Evolutionary conservation across 2,888 invertebrate genomes (phyloP), one percentile per base, ranked within the genome.

Genomic region (Azorinus chamasolen): DNA sequence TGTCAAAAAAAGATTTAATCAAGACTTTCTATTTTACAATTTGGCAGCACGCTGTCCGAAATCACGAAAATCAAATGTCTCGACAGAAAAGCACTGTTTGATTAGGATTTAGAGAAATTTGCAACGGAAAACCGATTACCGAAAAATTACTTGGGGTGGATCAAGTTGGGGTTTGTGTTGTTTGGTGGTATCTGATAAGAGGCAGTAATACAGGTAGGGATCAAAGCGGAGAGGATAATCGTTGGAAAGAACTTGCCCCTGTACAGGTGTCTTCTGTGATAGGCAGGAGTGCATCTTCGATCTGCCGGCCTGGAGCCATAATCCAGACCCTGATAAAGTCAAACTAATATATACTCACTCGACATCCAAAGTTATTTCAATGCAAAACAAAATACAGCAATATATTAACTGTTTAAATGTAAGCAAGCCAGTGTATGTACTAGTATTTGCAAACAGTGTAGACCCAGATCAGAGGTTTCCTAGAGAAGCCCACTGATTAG

Each of bases 141-240:
- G 79, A 79, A 83, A 83, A 80, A 79, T 79, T 75, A 79, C 79
- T 73, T 48, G 54, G 54, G 79, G 79, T 74, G 74, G 73, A 79
- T 79, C 65, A 66, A 58, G 24, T 64, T 65, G 70, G 63, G 59
- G 61, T 70, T 79, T 69, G 51, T 50, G 57, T 65, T 59, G 50
- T 65, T 74, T 45, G 45, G 25, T 50, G 14, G 41, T 61, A 55
- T 70, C 69, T 46, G 79, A 79, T 79, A 79, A 79, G 66, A 43
- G 39, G 43, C 20, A 25, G 61, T 70, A 79, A 79, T 79, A 74
- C 79, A 54, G 41, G 41, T 22, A n/a, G 20, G 65, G 79, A 79
- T 79, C 79, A 79, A 79, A 79, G 65, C 64, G 37, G 25, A 37
- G 39, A 48, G 79, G 79, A 79, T 79, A 69, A 79, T 74, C 63